These are phyloP conservation scores for Kudoa iwatai DNA, from an alignment of 30 jellyfish, hydroid and myxozoan species.

Conservation along the genomic window DNA sequence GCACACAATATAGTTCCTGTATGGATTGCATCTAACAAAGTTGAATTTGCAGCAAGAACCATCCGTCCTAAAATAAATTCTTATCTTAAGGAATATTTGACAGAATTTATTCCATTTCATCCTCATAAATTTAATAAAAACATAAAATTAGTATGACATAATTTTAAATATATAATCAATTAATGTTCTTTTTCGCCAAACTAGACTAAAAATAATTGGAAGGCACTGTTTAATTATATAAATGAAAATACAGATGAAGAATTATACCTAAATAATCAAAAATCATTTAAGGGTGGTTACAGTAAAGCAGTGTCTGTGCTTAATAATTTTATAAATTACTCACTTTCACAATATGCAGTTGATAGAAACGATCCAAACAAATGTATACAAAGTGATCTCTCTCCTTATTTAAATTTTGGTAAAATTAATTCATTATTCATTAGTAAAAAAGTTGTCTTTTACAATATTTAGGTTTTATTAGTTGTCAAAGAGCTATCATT, in stretches of 20 bases:
- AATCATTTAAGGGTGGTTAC: constrained; percentile 3
- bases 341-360: constrained; percentile 5
- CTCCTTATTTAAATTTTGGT: constrained; percentile 51
- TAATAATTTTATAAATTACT: constrained; percentile 5
- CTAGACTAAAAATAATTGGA: too few relatives aligned
- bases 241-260: neutral
- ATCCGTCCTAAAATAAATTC: constrained; percentile 32
- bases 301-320: constrained; percentile 7
- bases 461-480: constrained; percentile 7
- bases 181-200: too few relatives aligned
- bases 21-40: constrained; percentile 33
- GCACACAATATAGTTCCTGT: constrained; percentile 43
- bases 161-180: too few relatives aligned
- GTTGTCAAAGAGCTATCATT: constrained; percentile 23
- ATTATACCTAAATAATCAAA: neutral
- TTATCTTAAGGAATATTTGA: constrained; percentile 7
- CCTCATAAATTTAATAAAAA: constrained; percentile 1
- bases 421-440: neutral
- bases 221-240: neutral
- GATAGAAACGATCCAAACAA: constrained; percentile 26
- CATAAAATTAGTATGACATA: neutral
- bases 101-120: constrained; percentile 12
- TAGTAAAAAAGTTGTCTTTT: neutral
- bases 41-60: constrained; percentile 47
- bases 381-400: constrained; percentile 8